Evolutionary conservation across 1,140 invertebrate species (phyloP).

Genomic region (Oppia nitens): DNA sequence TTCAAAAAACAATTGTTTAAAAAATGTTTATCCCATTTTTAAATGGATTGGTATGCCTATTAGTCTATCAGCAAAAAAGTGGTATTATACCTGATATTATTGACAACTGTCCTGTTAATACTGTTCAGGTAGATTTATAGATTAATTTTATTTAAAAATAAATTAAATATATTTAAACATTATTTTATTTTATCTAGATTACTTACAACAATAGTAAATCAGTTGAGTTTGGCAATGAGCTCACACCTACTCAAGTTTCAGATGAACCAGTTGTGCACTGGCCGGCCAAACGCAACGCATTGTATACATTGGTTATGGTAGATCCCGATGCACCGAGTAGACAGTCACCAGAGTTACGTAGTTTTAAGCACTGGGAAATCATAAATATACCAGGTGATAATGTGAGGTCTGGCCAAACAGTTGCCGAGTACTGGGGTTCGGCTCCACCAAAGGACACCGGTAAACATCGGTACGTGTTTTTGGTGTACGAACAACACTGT

Average conservation of each 20-base stretch:
- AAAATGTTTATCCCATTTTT: too few relatives aligned
- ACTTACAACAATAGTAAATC: background rate
- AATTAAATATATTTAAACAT: constrained; percentile 2
- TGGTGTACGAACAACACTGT: constrained; percentile 2
- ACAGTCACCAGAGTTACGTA: constrained; percentile 38
- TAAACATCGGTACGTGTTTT: constrained; percentile 12
- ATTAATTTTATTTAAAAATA: too few relatives aligned
- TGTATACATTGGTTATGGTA: constrained; percentile 59
- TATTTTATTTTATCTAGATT: background rate
- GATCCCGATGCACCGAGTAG: constrained; percentile 30
- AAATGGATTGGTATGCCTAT: too few relatives aligned
- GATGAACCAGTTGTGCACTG: constrained; percentile 34
- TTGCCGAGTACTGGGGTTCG: constrained; percentile 26
- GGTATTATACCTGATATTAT: too few relatives aligned
- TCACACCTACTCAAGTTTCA: constrained; percentile 34
- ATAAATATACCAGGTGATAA: constrained; percentile 28
- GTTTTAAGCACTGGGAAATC: constrained; percentile 28
- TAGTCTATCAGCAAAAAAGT: too few relatives aligned
- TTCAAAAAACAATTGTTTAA: too few relatives aligned
- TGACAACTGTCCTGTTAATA: too few relatives aligned
- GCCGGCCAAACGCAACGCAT: constrained; percentile 24
- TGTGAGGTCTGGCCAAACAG: constrained; percentile 24
- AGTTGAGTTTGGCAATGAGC: constrained; percentile 45
- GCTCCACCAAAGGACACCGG: constrained; percentile 27
- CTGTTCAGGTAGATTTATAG: too few relatives aligned